These are phyloP conservation scores for Pandemis corylana DNA, from an alignment of 2,888 invertebrate genomes.

Conservation along the genomic window DNA sequence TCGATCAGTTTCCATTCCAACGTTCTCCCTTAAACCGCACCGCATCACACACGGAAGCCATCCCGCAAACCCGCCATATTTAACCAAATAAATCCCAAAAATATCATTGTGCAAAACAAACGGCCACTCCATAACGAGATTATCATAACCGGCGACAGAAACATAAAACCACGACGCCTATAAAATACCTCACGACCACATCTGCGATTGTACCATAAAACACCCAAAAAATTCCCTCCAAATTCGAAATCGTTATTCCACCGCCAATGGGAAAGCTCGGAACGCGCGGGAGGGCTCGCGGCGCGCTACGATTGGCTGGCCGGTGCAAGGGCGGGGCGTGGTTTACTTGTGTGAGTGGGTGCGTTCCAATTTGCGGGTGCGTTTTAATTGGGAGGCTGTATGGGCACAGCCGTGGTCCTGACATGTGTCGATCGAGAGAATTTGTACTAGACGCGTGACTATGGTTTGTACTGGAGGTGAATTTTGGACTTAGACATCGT, in stretches of 20 bases:
- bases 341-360: constrained; percentile 66
- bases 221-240: constrained; percentile 80
- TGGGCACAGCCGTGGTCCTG: constrained; percentile 42
- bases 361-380: constrained; percentile 63
- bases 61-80: constrained; percentile 43
- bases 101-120: constrained; percentile 75
- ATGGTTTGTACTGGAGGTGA: background rate
- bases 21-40: constrained; percentile 13
- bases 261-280: constrained; percentile 65
- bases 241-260: constrained; percentile 74
- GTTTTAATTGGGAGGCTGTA: constrained; percentile 69
- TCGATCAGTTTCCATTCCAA: too few relatives aligned
- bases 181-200: constrained; percentile 67
- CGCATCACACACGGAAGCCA: constrained; percentile 37
- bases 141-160: constrained; percentile 72
- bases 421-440: constrained; percentile 48
- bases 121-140: constrained; percentile 74
- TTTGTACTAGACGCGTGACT: constrained; percentile 33
- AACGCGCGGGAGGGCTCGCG: constrained; percentile 69
- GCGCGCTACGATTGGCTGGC: constrained; percentile 70
- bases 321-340: constrained; percentile 64
- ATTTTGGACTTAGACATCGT: background rate
- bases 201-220: constrained; percentile 64
- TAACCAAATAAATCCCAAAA: constrained; percentile 52
- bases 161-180: constrained; percentile 73